These are phyloP conservation scores for Halictus ligatus DNA, from an alignment of 2,888 invertebrate genomes.

Conservation along the genomic window DNA sequence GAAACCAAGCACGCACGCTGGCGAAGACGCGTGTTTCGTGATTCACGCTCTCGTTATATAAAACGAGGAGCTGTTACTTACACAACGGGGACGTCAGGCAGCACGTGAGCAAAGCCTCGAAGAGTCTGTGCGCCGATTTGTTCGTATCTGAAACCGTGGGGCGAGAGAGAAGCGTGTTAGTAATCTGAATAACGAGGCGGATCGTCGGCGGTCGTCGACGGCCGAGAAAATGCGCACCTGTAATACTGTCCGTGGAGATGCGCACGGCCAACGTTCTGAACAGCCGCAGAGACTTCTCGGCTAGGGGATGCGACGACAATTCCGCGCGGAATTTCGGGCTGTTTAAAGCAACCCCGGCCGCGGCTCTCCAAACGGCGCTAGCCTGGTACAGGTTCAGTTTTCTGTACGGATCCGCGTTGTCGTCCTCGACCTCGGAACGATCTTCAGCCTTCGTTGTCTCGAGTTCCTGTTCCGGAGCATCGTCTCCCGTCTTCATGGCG, in stretches of 20 bases:
- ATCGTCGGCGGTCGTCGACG: not conserved
- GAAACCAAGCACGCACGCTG: conserved; percentile 33
- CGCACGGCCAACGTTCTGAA: conserved; percentile 75
- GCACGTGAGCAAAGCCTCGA: conserved; percentile 82
- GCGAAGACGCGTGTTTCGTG: conserved; percentile 27
- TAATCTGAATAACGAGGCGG: conserved; percentile 8
- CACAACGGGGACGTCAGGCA: conserved; percentile 79
- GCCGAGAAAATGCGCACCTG: conserved; percentile 67
- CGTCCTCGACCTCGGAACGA: not conserved
- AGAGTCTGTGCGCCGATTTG: conserved; percentile 80
- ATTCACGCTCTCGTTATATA: conserved; percentile 63
- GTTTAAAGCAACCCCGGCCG: conserved; percentile 85
- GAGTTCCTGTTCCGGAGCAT: not conserved
- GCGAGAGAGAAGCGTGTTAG: conserved; percentile 3
- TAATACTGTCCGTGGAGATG: conserved; percentile 77
- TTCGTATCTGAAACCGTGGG: conserved; percentile 75
- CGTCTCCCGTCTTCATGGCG: not conserved
- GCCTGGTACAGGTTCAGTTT: conserved; percentile 75
- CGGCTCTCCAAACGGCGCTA: conserved; percentile 80
- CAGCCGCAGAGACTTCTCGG: conserved; percentile 71
- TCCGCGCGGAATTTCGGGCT: conserved; percentile 86
- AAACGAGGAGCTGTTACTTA: conserved; percentile 71
- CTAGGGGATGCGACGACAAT: conserved; percentile 81
- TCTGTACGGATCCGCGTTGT: conserved; percentile 6
- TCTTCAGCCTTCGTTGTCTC: not conserved